phyloP scores from a whole-genome alignment of 2,888 invertebrate genomes.

The Candidula unifasciata region DNA sequence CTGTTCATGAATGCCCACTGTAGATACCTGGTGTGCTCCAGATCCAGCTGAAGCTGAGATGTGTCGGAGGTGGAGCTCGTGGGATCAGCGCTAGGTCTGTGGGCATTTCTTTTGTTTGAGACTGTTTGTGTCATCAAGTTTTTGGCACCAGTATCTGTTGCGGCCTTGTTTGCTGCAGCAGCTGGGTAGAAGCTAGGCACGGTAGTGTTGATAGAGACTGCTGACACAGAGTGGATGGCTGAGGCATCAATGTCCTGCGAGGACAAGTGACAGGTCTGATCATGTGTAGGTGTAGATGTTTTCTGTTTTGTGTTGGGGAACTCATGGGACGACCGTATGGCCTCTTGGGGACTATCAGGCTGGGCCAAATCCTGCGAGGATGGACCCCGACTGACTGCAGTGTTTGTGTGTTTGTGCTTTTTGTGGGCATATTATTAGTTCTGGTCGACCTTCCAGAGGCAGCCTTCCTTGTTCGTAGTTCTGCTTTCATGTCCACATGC shows the following conservation, averaged over 20 bases:
- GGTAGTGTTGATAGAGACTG: slow-evolving; percentile 46
- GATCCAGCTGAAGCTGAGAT: slow-evolving; percentile 62
- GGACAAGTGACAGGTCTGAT: slow-evolving; percentile 47
- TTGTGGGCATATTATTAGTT: not conserved
- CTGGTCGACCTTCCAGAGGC: not conserved
- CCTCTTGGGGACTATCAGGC: slow-evolving; percentile 25
- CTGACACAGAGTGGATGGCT: slow-evolving; percentile 66
- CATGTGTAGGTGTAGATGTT: slow-evolving; percentile 69
- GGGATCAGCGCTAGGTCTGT: not conserved
- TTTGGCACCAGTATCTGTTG: not conserved
- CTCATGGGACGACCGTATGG: not conserved
- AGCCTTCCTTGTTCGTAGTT: not conserved
- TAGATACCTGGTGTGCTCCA: slow-evolving; percentile 65
- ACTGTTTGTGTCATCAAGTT: not conserved
- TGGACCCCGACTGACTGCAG: slow-evolving; percentile 46
- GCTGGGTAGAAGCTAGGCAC: no score
- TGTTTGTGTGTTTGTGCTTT: not conserved
- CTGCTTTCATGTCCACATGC: not conserved
- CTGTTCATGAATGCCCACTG: slow-evolving; percentile 68
- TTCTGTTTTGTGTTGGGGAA: slow-evolving; percentile 56
- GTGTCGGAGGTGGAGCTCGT: slow-evolving; percentile 53
- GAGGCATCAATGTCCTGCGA: slow-evolving; percentile 67
- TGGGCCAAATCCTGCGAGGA: slow-evolving; percentile 55
- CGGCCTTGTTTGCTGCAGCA: not conserved
- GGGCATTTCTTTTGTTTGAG: not conserved